These are phyloP conservation scores for Cebus imitator DNA, from an alignment of 2,113 vertebrate genomes.

Conservation along the genomic window DNA sequence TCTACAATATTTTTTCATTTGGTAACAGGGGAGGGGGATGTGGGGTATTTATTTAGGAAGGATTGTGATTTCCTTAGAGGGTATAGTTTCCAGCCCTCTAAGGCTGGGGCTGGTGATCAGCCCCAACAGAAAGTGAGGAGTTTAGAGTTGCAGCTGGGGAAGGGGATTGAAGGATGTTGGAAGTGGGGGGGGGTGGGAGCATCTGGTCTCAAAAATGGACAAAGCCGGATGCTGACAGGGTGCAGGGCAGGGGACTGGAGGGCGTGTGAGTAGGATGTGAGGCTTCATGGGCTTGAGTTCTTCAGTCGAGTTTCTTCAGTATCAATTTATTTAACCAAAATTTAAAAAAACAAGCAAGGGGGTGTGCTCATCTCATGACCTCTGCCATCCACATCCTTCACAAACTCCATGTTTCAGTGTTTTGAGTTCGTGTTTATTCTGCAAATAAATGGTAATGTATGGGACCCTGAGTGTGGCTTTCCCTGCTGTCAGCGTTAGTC, in stretches of 20 bases:
- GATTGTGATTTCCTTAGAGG: background rate
- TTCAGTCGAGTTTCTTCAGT: conserved; percentile 12
- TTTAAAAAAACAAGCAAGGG: background rate
- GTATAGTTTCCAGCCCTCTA: background rate
- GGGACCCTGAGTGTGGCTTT: conserved; percentile 38
- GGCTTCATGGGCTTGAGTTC: background rate
- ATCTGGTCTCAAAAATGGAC: background rate
- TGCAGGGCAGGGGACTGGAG: background rate
- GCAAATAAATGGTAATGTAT: conserved; percentile 74
- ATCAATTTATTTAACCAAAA: conserved; percentile 51
- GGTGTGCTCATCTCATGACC: background rate
- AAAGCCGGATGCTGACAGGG: background rate
- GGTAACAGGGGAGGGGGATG: background rate
- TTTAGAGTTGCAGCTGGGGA: background rate
- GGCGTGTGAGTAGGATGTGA: background rate
- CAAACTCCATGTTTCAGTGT: conserved; percentile 2
- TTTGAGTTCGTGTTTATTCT: conserved; percentile 8
- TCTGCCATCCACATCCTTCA: conserved; percentile 27
- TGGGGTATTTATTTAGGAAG: conserved; percentile 72
- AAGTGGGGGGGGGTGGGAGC: conserved; percentile 3
- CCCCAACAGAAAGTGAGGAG: background rate
- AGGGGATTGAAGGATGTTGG: conserved; percentile 23
- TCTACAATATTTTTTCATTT: conserved; percentile 77
- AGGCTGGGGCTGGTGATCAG: conserved; percentile 2
- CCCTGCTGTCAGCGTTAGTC: background rate